Conservation (phyloP, 2,113 vertebrate genomes). For the Globicephala melas region DNA sequence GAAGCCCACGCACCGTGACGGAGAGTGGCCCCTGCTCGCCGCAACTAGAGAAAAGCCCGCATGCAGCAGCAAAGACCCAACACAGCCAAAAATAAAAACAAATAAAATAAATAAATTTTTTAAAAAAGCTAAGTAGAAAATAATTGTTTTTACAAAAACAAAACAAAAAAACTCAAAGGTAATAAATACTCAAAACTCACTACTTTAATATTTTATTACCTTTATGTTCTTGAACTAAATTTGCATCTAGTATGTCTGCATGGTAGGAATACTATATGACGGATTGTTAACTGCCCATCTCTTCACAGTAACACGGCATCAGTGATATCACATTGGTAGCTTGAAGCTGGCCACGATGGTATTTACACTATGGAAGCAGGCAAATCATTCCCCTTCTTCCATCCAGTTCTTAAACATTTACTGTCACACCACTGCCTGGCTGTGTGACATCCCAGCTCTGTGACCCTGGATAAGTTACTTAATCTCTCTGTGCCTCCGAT, state of each 20-base stretch:
- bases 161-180: background rate
- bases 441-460: background rate
- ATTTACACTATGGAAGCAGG: background rate
- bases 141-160: too few relatives aligned
- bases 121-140: too few relatives aligned
- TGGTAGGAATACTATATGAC: fast-evolving
- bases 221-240: background rate
- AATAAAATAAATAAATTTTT: too few relatives aligned
- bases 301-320: fast-evolving
- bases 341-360: fast-evolving
- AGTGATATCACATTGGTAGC: background rate
- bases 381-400: background rate
- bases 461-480: background rate
- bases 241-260: fast-evolving
- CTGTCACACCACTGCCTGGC: background rate
- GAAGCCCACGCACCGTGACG: too few relatives aligned
- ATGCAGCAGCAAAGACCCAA: too few relatives aligned
- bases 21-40: too few relatives aligned
- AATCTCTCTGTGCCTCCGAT: background rate
- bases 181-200: background rate
- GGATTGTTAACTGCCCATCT: fast-evolving
- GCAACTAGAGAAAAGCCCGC: too few relatives aligned
- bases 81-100: too few relatives aligned
- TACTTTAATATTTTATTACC: background rate
- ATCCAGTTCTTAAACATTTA: background rate